Evolutionary conservation across 2,113 vertebrate species (phyloP).

Genomic region (Nibea albiflora): DNA sequence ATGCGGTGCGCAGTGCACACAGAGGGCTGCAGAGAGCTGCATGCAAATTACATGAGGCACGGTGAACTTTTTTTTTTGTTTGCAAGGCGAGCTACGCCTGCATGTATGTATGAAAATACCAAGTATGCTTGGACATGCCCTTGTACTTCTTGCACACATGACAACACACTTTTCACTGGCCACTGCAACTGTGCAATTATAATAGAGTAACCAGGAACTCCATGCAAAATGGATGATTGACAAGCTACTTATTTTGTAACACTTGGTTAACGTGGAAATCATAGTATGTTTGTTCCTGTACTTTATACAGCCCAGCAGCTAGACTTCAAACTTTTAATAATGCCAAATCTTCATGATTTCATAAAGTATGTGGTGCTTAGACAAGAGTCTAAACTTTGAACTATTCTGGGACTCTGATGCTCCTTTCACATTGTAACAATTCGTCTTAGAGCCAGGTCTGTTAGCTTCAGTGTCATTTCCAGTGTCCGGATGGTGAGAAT

Average conservation of each 20-base stretch:
- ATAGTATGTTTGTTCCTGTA: neutral
- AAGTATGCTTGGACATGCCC: slow-evolving; percentile 20
- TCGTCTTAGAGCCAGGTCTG: neutral
- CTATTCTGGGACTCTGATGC: neutral
- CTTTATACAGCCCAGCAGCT: neutral
- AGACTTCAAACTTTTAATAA: neutral
- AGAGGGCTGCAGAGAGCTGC: neutral
- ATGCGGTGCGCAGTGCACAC: neutral
- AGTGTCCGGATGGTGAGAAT: neutral
- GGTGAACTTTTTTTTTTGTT: neutral
- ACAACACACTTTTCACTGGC: neutral
- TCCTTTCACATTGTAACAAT: neutral
- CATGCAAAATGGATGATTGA: neutral
- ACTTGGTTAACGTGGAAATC: neutral
- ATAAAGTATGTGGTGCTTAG: neutral
- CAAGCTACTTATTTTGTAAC: neutral
- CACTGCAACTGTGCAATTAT: slow-evolving; percentile 9
- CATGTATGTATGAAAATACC: neutral
- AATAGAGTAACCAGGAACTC: neutral
- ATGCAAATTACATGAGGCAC: neutral
- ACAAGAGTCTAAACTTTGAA: neutral
- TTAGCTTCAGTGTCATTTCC: neutral
- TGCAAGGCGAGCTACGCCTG: neutral
- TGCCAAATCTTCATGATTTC: neutral
- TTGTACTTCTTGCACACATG: neutral